These are phyloP conservation scores for Pelmatolapia mariae DNA, from an alignment of 2,113 vertebrate genomes.

Conservation along the genomic window DNA sequence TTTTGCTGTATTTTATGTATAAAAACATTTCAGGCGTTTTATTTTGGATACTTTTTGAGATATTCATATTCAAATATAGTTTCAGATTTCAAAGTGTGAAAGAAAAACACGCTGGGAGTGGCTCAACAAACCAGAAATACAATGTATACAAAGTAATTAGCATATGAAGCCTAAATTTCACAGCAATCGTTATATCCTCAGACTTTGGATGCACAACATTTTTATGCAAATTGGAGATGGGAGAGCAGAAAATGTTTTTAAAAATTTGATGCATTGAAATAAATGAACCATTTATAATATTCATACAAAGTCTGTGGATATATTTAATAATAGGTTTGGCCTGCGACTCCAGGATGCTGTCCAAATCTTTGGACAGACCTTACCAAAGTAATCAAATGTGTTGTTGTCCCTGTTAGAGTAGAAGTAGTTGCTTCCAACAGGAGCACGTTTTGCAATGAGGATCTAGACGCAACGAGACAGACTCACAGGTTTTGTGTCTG, in stretches of 20 bases:
- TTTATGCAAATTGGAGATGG: not conserved
- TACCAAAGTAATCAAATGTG: not conserved
- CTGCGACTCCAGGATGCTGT: not conserved
- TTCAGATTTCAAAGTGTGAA: not conserved
- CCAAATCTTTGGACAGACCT: not conserved
- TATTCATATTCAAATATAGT: not conserved
- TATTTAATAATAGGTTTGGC: not conserved
- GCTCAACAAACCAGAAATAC: not conserved
- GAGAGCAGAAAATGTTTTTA: not conserved
- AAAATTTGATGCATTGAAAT: not conserved
- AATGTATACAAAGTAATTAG: not conserved
- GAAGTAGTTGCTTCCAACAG: not conserved
- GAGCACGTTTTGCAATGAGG: not conserved
- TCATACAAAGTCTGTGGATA: not conserved
- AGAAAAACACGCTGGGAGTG: not conserved
- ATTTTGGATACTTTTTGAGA: not conserved
- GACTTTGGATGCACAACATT: not conserved
- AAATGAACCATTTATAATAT: not conserved
- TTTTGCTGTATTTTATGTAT: not conserved
- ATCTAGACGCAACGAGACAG: not conserved
- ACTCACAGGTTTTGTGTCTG: not conserved
- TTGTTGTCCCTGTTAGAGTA: not conserved
- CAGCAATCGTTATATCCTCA: not conserved
- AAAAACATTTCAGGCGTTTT: not conserved
- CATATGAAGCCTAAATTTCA: not conserved